Conservation (phyloP, 2,113 vertebrate genomes). For the Guaruba guarouba region DNA sequence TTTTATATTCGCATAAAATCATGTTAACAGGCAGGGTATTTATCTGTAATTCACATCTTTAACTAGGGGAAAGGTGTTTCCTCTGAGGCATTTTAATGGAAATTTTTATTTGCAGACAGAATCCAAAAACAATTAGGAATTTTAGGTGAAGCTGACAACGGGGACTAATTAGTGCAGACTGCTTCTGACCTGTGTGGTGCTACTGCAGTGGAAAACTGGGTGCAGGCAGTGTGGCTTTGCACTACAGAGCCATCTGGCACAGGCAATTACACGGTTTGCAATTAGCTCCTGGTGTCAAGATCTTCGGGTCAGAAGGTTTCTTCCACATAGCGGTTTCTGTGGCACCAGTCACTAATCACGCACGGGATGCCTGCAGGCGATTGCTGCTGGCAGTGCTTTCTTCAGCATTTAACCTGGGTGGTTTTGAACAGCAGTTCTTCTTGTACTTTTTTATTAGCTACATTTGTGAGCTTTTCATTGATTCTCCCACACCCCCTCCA, state of each 20-base stretch:
- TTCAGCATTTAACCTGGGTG: background rate
- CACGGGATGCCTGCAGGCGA: background rate
- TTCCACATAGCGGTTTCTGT: background rate
- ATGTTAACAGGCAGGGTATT: background rate
- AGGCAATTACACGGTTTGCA: background rate
- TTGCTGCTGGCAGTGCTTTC: conserved; percentile 30
- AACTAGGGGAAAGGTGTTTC: background rate
- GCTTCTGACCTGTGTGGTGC: background rate
- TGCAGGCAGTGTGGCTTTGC: background rate
- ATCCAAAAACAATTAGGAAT: conserved; percentile 1
- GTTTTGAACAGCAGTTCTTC: background rate
- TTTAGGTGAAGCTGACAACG: background rate
- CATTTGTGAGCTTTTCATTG: conserved; percentile 23
- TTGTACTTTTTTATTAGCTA: conserved; percentile 4
- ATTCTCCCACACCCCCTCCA: background rate
- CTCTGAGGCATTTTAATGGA: conserved; percentile 27
- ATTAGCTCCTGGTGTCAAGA: background rate
- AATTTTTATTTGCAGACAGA: conserved; percentile 29
- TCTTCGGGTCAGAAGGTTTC: background rate
- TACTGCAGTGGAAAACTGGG: background rate
- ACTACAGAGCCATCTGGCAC: background rate
- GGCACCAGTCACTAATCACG: background rate
- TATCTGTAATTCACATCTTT: conserved; percentile 31
- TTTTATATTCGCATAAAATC: conserved; percentile 47
- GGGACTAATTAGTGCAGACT: background rate